Base-by-base conservation (phyloP, 2,797 vertebrate genomes). In the Enteromius viviparus region DNA sequence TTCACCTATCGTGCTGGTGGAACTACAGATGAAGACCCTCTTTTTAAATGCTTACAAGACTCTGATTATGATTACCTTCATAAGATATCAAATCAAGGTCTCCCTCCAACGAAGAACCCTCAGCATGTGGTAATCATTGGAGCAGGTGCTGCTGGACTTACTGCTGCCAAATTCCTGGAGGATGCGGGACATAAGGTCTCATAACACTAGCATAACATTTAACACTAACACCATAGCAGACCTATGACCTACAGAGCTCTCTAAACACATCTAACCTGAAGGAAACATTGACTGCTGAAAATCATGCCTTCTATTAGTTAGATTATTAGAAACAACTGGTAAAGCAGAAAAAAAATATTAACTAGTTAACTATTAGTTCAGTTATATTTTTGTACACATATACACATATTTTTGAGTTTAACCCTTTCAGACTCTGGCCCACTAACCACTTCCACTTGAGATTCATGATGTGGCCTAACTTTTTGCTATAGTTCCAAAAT, bases 31-130 rank as follows among this genome's bases (percentile, higher is more conserved):
- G 55, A 87, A 6, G 94, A 95, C 89, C 92, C 93, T 26, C 87
- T 97, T 11, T 81, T 84, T 2, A 93, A 94, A 0, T 97, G 96
- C 84, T 91, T 95, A 37, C 88, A 91, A 0, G 96, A 97, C 71
- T 66, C 87, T 0, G 96, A 97, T 92, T 96, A 97, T 51, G 86
- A 88, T 2, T 90, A 94, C 78, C 95, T 97, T 5, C 90, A 96
- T 4, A 78, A 86, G 69, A 91, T 96, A 0, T 88, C 94, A 55
- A 87, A 91, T 0, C 84, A 90, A 76, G 96, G 96, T 8, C 95
- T 97, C 6, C 93, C 93, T 4, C 81, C 84, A n/a, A 70, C 95
- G 0, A 88, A 85, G 32, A 90, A 74, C 1, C 94, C 94, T 3
- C 88, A 68, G 2, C 92, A 91, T 6, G 79, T 96, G 0, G 91